phyloP scores from a whole-genome alignment of 2,888 invertebrate species.

The Siphlonurus alternatus region DNA sequence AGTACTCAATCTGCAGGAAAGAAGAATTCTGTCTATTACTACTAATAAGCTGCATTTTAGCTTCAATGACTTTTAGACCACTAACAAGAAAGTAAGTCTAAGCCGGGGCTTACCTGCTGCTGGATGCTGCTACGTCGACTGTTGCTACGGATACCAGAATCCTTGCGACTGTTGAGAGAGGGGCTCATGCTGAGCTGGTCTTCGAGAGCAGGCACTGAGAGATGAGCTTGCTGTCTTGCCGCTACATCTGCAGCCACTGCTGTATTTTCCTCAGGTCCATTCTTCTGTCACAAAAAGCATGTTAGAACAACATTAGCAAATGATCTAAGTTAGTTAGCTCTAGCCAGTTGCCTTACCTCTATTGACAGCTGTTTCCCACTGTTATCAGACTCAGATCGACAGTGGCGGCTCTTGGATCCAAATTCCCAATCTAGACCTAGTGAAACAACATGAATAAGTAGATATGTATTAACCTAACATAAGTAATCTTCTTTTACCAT shows the following conservation, averaged over 20 bases:
- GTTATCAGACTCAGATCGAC: not conserved
- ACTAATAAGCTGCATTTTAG: too few relatives aligned
- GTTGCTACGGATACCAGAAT: constrained; percentile 73
- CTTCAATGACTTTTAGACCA: too few relatives aligned
- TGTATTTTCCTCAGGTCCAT: not conserved
- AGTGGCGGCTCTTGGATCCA: not conserved
- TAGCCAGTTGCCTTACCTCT: not conserved
- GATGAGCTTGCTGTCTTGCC: not conserved
- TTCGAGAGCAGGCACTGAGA: constrained; percentile 15
- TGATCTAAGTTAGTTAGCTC: not conserved
- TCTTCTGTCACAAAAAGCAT: too few relatives aligned
- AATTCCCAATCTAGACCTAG: too few relatives aligned
- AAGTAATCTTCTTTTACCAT: not conserved
- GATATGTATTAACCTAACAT: too few relatives aligned
- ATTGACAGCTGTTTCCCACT: not conserved
- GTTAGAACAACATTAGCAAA: too few relatives aligned
- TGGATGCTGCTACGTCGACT: constrained; percentile 73
- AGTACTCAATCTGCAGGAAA: too few relatives aligned
- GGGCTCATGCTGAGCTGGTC: constrained; percentile 57
- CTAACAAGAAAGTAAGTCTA: too few relatives aligned
- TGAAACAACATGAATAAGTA: too few relatives aligned
- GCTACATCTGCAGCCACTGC: not conserved
- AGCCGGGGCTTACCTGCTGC: constrained; percentile 47
- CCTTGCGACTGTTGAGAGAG: constrained; percentile 68
- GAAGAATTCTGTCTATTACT: too few relatives aligned